A percentile compares a stretch with the other conserved stretches of the same genome.
Evolutionary conservation across 2,797 vertebrate genomes (phyloP).

Genomic region (Macropus fuliginosus): DNA sequence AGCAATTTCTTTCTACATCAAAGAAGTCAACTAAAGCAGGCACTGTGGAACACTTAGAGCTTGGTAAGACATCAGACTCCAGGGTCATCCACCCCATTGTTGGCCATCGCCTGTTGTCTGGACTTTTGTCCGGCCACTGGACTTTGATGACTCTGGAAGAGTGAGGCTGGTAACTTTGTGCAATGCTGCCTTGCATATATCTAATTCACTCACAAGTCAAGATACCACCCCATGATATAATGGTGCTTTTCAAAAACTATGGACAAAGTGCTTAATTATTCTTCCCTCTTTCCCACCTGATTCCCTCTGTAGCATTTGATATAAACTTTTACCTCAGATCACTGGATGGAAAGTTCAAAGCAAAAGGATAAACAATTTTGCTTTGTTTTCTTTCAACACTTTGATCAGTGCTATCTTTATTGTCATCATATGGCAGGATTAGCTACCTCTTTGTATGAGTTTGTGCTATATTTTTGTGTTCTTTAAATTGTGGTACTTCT

Average conservation of each 20-base stretch:
- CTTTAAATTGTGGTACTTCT: background rate
- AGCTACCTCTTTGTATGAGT: background rate
- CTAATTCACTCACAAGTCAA: background rate
- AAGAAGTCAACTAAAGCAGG: too few species aligned
- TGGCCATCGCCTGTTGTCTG: background rate
- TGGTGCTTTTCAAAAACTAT: background rate
- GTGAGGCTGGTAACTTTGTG: too few species aligned
- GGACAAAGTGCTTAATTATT: background rate
- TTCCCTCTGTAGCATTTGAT: background rate
- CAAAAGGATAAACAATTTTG: background rate
- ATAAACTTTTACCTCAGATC: background rate
- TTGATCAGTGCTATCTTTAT: conserved; percentile 16
- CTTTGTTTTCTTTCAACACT: background rate
- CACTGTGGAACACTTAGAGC: background rate
- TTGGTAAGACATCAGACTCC: background rate
- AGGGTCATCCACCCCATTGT: background rate
- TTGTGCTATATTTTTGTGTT: conserved; percentile 16
- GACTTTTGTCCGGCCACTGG: background rate
- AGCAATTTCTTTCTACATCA: too few species aligned
- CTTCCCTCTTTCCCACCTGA: background rate
- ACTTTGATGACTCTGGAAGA: background rate
- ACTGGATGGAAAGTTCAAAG: conserved; percentile 14
- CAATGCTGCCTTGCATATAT: background rate
- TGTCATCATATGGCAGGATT: rapidly evolving
- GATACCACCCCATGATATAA: background rate